A percentile compares a stretch with the other conserved stretches of the same genome.
Conservation (phyloP, 2,113 vertebrate species). For the Pelobates fuscus region DNA sequence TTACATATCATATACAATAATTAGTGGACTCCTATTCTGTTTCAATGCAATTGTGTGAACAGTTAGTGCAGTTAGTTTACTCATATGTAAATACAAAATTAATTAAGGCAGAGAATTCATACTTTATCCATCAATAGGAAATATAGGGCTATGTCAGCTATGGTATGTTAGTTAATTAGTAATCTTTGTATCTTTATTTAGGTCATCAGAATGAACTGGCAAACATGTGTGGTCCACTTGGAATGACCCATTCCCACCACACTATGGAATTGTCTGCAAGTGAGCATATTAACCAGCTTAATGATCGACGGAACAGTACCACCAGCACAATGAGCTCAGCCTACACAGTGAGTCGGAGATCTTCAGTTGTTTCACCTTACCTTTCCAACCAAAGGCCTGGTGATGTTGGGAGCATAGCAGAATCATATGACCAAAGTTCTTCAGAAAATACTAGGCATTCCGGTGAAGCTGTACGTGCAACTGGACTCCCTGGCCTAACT, state of each 20-base stretch:
- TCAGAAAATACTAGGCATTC: slow-evolving; percentile 70
- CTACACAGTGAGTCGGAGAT: slow-evolving; percentile 91
- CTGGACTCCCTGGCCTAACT: slow-evolving; percentile 75
- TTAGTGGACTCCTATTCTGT: no score
- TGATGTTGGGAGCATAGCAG: slow-evolving; percentile 65
- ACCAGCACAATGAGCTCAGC: slow-evolving; percentile 92
- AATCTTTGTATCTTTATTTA: slow-evolving; percentile 38
- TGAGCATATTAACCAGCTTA: slow-evolving; percentile 59
- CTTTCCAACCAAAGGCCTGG: slow-evolving; percentile 75
- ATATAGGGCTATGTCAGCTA: no score
- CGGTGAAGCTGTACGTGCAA: slow-evolving; percentile 59
- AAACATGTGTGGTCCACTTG: slow-evolving; percentile 65
- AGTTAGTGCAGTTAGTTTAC: no score
- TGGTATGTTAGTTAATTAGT: background rate
- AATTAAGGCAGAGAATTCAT: no score
- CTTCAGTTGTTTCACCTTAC: slow-evolving; percentile 85
- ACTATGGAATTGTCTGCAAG: slow-evolving; percentile 73
- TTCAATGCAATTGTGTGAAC: no score
- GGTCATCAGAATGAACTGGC: slow-evolving; percentile 66
- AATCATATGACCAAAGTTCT: slow-evolving; percentile 69
- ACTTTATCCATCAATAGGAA: no score
- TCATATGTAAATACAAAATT: no score
- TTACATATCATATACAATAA: no score
- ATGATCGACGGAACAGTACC: slow-evolving; percentile 84
- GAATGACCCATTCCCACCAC: slow-evolving; percentile 73